Evolutionary conservation across 2,113 vertebrate species (phyloP), one percentile per base, ranked within the genome.

Genomic region (Illadopsis cleaveri): DNA sequence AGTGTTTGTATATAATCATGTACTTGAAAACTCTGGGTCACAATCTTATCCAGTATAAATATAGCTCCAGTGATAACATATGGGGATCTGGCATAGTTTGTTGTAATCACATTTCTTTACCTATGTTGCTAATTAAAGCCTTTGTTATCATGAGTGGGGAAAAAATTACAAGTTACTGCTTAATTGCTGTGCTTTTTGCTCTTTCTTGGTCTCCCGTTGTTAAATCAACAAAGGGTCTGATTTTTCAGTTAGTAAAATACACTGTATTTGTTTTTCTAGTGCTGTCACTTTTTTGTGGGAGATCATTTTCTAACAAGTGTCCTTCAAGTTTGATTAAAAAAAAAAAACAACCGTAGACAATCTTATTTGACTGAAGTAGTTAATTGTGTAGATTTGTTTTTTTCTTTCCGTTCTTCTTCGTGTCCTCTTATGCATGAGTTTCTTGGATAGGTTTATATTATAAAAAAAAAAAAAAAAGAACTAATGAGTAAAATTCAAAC

Each of bases 121-220:
- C 95, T 96, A 83, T 91, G 94, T 91, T 94, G 80, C 88, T 95
- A 97, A 93, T 86, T 91, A 95, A 91, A 96, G 91, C 90, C 93
- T 76, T 88, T 86, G 62, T 90, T 95, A 96, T 93, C 71, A 12
- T 42, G 54, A 90, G 71, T 76, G 35, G 58, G 48, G 69, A 51
- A 91, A 89, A 96, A 96, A 81, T 62, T 72, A n/a, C 62, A 92
- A 75, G 83, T 76, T 89, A 87, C 81, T 82, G 37, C 35, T 68
- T 94, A 82, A 83, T 89, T 93, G 64, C 17, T 62, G 18, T 93
- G 47, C 33, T 54, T 91, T 89, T 66, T 86, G 24, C n/a, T 88
- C 30, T 25, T 62, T 80, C 45, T 61, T 86, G 19, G 20, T 88
- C 56, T 72, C 27, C 31, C 45, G 1, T 70, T 65, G 58, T 82